Percentiles rank a stretch among this genome's conserved stretches.
Conservation (phyloP, 2,888 invertebrate species). For the Itoplectis maculator region DNA sequence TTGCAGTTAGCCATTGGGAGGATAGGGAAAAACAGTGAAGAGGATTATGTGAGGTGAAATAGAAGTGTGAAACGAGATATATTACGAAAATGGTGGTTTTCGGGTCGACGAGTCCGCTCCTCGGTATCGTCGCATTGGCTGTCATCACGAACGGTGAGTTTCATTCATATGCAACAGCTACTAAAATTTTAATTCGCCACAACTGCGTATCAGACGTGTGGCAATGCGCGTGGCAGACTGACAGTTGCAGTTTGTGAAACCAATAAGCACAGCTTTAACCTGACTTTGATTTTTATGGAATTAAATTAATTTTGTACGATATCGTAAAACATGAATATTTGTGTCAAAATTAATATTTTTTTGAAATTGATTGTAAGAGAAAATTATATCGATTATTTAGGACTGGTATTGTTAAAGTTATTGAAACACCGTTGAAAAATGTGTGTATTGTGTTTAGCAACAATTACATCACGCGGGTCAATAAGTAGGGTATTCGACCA, state of each 20-base stretch:
- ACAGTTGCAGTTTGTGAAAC: neutral
- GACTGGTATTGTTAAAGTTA: too few species aligned
- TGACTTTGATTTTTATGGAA: neutral
- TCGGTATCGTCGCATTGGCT: constrained; percentile 79
- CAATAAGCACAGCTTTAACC: neutral
- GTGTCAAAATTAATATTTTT: too few species aligned
- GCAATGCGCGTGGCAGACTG: neutral
- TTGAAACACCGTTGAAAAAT: too few species aligned
- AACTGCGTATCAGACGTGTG: neutral
- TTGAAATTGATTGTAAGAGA: too few species aligned
- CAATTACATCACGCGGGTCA: too few species aligned
- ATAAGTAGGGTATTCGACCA: too few species aligned
- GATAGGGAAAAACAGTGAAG: constrained; percentile 62
- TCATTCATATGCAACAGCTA: neutral
- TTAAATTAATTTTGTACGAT: neutral
- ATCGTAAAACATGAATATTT: too few species aligned
- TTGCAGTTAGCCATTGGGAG: constrained; percentile 47
- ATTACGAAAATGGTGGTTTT: constrained; percentile 79
- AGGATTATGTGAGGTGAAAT: constrained; percentile 79
- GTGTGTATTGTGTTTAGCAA: too few species aligned
- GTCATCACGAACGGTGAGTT: constrained; percentile 81
- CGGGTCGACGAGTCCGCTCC: constrained; percentile 78
- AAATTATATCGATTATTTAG: too few species aligned
- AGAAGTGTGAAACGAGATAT: constrained; percentile 68
- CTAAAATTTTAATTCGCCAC: neutral